phyloP scores from a whole-genome alignment of 2,113 vertebrate species.

The Nycticryphes semicollaris region DNA sequence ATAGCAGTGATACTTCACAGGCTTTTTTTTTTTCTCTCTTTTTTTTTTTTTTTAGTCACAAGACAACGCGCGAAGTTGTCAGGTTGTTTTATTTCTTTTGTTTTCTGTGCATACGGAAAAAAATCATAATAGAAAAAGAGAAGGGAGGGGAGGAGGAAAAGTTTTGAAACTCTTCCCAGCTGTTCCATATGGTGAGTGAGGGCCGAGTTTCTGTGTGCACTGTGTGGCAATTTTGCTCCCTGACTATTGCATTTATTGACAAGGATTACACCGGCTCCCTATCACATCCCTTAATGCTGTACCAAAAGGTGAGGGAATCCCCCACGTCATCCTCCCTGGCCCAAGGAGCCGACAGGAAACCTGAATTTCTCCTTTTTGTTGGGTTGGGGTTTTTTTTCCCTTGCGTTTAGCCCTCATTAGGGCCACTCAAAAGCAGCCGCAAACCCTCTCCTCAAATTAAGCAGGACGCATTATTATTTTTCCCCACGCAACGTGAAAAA shows the following conservation, averaged over 20 bases:
- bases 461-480: not conserved
- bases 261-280: constrained; percentile 15
- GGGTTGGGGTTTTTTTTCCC: not conserved
- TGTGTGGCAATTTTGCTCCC: not conserved
- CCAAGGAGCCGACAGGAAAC: not conserved
- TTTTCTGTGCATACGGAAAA: not conserved
- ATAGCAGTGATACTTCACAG: constrained; percentile 93
- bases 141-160: constrained; percentile 31
- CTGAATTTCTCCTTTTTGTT: not conserved
- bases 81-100: constrained; percentile 73
- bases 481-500: not conserved
- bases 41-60: constrained; percentile 77
- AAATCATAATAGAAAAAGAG: not conserved
- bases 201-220: constrained; percentile 44
- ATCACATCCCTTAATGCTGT: not conserved
- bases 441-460: constrained; percentile 18
- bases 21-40: constrained; percentile 57
- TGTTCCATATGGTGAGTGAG: constrained; percentile 45
- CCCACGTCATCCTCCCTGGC: not conserved
- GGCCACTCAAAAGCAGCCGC: not conserved
- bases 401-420: not conserved
- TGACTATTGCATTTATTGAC: constrained; percentile 9
- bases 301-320: constrained; percentile 46
- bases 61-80: constrained; percentile 81
- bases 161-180: constrained; percentile 74